Percentiles rank a stretch among this genome's conserved stretches.
These are phyloP conservation scores for Oncorhynchus masou DNA, from an alignment of 2,113 vertebrate genomes.

Conservation along the genomic window DNA sequence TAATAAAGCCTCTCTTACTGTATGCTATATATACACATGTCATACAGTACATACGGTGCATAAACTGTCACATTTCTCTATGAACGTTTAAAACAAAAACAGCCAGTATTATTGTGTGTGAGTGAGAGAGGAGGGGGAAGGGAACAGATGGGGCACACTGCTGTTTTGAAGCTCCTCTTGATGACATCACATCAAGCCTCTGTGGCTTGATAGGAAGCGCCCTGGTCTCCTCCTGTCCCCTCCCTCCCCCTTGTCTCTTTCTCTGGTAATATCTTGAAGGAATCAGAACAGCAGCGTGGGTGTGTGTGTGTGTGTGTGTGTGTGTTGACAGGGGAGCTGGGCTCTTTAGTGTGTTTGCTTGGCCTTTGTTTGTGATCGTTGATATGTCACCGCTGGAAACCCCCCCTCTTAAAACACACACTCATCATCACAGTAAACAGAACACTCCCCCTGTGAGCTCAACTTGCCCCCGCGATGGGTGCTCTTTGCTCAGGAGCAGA, in stretches of 20 bases:
- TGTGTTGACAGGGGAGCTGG: not conserved
- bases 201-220: constrained; percentile 28
- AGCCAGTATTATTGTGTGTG: no score
- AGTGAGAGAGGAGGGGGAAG: constrained; percentile 17
- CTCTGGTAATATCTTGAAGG: constrained; percentile 19
- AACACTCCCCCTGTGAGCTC: constrained; percentile 36
- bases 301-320: constrained; percentile 9
- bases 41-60: no score
- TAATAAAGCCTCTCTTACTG: no score
- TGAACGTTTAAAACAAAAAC: no score
- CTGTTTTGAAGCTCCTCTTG: constrained; percentile 23
- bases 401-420: constrained; percentile 4
- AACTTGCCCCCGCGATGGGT: constrained; percentile 12
- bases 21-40: no score
- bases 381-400: constrained; percentile 32
- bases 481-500: constrained; percentile 60
- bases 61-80: no score
- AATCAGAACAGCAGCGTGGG: constrained; percentile 9
- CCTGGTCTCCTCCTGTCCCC: no score
- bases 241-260: no score
- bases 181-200: constrained; percentile 32
- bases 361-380: constrained; percentile 45
- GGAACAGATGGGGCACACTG: constrained; percentile 48
- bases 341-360: constrained; percentile 35
- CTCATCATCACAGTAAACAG: constrained; percentile 34